Evolutionary conservation across 2,797 vertebrate genomes (phyloP), one percentile per base, ranked within the genome.

Genomic region (Cichlasoma orientale): DNA sequence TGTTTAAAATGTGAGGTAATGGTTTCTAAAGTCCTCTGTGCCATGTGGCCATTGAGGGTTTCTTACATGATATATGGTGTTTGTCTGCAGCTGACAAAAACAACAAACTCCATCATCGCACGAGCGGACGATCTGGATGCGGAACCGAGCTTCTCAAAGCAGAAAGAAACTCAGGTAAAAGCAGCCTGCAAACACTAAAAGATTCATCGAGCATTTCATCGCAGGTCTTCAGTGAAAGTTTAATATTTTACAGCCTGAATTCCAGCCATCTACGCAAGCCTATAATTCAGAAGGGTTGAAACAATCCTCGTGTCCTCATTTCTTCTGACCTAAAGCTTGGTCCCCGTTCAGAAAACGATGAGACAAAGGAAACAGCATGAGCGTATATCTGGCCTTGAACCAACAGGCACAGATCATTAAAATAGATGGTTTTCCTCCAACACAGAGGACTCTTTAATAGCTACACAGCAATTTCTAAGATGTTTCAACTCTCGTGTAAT

Each of bases 321-420:
- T 81, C 73, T 61, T 25, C 77, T 71, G 74, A 78, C 58, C 68
- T 61, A 29, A 77, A 82, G 57, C 59, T 85, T 18, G 76, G 58
- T 80, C 71, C 75, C 71, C 58, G 79, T 78, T 90, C 83, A 79
- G 74, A 86, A 84, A 75, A 73, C 9, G 54, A 85, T 50, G 83
- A 90, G 87, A 90, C 80, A 86, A 89, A 82, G 74, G 84, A 79
- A 90, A 69, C 83, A 89, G 74, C 74, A 75, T 84, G 90, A 91
- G 82, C 4, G 10, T 76, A 25, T 1, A 77, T 78, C 82, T 90
- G 90, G 86, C 82, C 52, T 63, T 3, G 5, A 50, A 80, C 85
- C 86, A 91, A 78, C 77, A 83, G 69, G 72, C 86, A 61, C 82
- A 87, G 72, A 84, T 90, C 87, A 84, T 90, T 79, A 88, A 81